Percentiles rank a stretch among this genome's conserved stretches.
phyloP scores from a whole-genome alignment of 2,113 vertebrate species.

The Gallinago undulata region DNA sequence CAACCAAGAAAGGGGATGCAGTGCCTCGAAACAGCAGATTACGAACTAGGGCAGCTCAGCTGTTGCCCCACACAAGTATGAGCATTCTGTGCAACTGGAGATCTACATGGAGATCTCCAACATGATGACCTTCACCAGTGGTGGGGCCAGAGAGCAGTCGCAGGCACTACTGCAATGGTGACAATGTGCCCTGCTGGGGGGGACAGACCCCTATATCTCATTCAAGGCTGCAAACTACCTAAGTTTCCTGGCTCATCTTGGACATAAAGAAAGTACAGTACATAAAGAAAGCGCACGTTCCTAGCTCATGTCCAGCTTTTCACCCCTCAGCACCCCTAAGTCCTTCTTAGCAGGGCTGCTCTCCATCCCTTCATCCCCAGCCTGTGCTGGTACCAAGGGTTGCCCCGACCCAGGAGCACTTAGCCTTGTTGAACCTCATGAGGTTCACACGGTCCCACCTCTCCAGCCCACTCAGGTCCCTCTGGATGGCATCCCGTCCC shows the following conservation, averaged over 20 bases:
- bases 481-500: background rate
- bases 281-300: no score
- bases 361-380: background rate
- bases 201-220: background rate
- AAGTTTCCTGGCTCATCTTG: background rate
- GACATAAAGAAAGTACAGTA: background rate
- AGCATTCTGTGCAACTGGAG: background rate
- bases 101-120: background rate
- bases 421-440: background rate
- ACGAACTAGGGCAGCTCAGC: background rate
- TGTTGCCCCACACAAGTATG: background rate
- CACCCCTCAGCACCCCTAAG: background rate
- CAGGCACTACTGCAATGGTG: background rate
- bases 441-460: background rate
- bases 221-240: background rate
- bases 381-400: background rate
- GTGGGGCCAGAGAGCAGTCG: background rate
- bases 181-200: background rate
- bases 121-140: background rate
- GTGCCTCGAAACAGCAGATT: background rate
- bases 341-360: background rate
- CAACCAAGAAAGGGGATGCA: background rate
- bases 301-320: background rate
- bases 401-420: background rate
- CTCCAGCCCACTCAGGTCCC: background rate